Percentiles rank a stretch among this genome's conserved stretches.
Evolutionary conservation across 2,113 vertebrate species (phyloP).

Genomic region (Ammodytes dubius): DNA sequence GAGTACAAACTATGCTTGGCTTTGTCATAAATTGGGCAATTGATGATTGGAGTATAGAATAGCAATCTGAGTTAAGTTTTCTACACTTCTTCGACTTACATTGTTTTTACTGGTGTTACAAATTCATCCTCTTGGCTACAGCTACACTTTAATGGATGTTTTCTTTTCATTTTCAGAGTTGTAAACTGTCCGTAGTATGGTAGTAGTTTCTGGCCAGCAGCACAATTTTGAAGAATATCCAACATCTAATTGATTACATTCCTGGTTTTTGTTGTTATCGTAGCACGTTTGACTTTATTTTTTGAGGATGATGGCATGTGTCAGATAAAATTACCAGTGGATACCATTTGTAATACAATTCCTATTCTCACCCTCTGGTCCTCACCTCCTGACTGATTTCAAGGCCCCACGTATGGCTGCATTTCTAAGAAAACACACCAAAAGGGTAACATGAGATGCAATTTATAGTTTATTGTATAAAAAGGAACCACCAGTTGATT

Average conservation of each 20-base stretch:
- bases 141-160: neutral
- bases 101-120: neutral
- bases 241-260: neutral
- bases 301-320: neutral
- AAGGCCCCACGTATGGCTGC: neutral
- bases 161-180: neutral
- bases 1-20: neutral
- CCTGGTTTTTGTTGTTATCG: neutral
- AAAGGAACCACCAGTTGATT: conserved; percentile 14
- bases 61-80: neutral
- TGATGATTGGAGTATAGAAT: neutral
- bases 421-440: conserved; percentile 39
- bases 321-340: conserved; percentile 8
- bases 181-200: neutral
- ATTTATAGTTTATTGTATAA: conserved; percentile 25
- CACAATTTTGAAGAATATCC: neutral
- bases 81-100: neutral
- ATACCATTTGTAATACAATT: conserved; percentile 2
- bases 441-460: conserved; percentile 28
- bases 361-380: conserved; percentile 20
- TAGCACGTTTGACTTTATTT: neutral
- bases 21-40: neutral
- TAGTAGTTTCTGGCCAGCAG: neutral
- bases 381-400: conserved; percentile 23
- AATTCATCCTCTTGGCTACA: neutral